Evolutionary conservation across 2,113 vertebrate species (phyloP), one percentile per base, ranked within the genome.

Genomic region (Atrichornis clamosus): DNA sequence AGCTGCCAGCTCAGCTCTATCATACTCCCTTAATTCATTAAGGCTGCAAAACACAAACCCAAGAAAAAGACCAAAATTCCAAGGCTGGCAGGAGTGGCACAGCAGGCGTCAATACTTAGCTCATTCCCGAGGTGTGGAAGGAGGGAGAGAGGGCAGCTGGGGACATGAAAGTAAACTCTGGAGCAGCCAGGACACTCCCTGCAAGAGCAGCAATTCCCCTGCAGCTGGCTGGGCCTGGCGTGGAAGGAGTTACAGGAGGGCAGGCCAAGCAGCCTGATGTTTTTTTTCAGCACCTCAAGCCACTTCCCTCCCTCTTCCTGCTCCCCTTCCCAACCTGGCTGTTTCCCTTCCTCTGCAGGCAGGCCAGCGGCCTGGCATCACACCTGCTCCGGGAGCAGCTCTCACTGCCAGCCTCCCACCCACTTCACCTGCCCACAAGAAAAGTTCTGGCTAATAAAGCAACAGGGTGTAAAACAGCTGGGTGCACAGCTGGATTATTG

Each of bases 361-460:
- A 80, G 39, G 49, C 23, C n/a, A 0, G 0, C 7, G 26, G 35
- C 35, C 59, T 1, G 2, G 76, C 44, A 79, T 52, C 86, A 41
- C 62, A 18, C 32, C 50, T 20, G 73, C 73, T 42, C 17, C 0
- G 0, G 63, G 62, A 65, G 23, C 7, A 1, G 58, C 53, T 58
- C 89, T 28, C 60, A 26, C 12, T 23, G 0, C 23, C 68, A 68
- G 49, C 44, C 44, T 39, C 17, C 58, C 46, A 10, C 6, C 1
- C 44, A 5, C 26, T 3, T 13, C 8, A 26, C 15, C 28, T 18
- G 4, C 32, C 50, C 56, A 42, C 39, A 47, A 22, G 73, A 5
- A 12, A 49, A 75, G 8, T 63, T n/a, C 46, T 49, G 60, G 52
- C 22, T 62, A 62, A 70, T 7, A 32, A 67, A 58, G 64, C 41